Evolutionary conservation across 2,888 invertebrate genomes (phyloP), one percentile per base, ranked within the genome.

Genomic region (Idaea dimidiata): DNA sequence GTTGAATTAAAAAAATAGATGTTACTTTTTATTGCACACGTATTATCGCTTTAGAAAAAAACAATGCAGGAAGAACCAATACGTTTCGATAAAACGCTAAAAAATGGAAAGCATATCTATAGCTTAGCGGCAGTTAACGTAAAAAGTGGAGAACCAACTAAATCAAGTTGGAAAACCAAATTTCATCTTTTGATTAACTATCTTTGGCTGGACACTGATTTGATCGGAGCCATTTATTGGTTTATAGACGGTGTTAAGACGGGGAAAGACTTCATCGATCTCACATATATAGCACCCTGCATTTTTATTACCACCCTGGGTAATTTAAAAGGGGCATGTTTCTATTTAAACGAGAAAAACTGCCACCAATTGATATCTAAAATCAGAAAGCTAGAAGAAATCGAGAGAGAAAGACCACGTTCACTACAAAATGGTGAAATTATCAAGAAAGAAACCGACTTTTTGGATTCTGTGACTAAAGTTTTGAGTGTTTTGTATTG

Each of bases 231-330:
- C 0, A 58, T 85, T 3, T 67, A 66, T 1, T 83, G 77, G 77
- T 77, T 86, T 8, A 64, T 78, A 56, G 64, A 72, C 8, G 82
- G 80, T 0, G 68, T 82, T 0, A 17, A 18, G 0, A 70, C 67
- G 0, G 81, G 80, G 0, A 77, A 78, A 62, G 77, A 71, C 6
- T 80, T 87, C 4, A 72, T 73, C 0, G 73, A 75, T 24, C 58
- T 86, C 0, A 84, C 84, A 0, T 81, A 76, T 56, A 71, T 72
- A 0, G 75, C 81, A 0, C 87, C 87, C 0, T 85, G 87, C 56
- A 68, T 84, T 0, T 69, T 68, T 0, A 54, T 79, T 0, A 75
- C 73, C 53, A 66, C 69, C 0, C 63, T 84, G 3, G 71, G 70
- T 0, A 72, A 71, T 33, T 24, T 76, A 0, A 85, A 86, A 63